These are phyloP conservation scores for Frankliniella intonsa DNA, from an alignment of 2,888 invertebrate genomes.

Conservation along the genomic window DNA sequence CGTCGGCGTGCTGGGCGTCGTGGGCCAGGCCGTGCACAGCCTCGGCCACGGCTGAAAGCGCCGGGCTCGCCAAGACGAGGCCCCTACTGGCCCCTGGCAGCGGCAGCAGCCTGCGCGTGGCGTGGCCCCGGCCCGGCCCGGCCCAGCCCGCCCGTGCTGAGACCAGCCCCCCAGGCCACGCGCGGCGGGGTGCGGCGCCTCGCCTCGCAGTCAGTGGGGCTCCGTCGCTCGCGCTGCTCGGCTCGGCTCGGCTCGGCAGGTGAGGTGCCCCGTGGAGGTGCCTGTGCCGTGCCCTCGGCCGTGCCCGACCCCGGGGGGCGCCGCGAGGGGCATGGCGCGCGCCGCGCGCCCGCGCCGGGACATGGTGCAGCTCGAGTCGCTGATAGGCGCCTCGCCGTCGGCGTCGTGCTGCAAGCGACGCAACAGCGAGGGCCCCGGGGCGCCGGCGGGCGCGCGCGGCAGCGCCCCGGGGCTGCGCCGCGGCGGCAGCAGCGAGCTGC, in stretches of 20 bases:
- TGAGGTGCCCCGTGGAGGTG: not conserved
- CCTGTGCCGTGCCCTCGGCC: not conserved
- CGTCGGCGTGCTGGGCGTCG: too few relatives aligned
- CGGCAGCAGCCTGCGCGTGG: not conserved
- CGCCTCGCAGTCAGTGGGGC: constrained; percentile 2
- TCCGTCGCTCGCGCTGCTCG: not conserved
- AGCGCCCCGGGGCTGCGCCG: constrained; percentile 35
- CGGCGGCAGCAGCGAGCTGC: constrained; percentile 40
- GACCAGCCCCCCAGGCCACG: not conserved
- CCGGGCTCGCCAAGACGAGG: too few relatives aligned
- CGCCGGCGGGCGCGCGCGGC: constrained; percentile 43
- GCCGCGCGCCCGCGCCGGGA: constrained; percentile 9
- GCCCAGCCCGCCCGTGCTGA: not conserved
- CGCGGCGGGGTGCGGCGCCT: not conserved
- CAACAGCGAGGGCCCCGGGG: constrained; percentile 43
- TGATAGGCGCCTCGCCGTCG: constrained; percentile 1
- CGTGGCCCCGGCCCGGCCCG: not conserved
- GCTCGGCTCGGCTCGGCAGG: not conserved
- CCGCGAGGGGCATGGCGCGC: not conserved
- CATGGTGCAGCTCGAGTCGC: constrained; percentile 11
- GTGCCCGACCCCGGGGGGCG: not conserved
- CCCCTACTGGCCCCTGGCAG: not conserved
- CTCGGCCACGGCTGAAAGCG: too few relatives aligned
- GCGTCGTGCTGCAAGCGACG: constrained; percentile 9
- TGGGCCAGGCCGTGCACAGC: too few relatives aligned